Evolutionary conservation across 2,797 vertebrate species (phyloP), one percentile per base, ranked within the genome.

Genomic region (Odontamblyopus lacepedii): DNA sequence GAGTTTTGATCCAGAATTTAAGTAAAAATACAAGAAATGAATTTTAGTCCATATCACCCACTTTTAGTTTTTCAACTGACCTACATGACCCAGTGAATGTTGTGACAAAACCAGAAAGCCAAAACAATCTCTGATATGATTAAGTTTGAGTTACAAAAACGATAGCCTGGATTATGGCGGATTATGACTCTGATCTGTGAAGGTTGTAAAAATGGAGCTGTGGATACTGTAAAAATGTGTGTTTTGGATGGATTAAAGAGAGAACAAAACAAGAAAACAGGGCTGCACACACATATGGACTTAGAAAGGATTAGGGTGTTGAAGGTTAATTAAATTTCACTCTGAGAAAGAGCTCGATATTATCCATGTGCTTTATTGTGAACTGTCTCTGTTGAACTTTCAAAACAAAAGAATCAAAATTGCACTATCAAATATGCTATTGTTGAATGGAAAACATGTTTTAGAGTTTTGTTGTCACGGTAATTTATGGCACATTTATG

Each of bases 171-270:
- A 76, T 83, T 70, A 77, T 63, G 19, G 53, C 69, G 77, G 78
- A 83, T 83, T 76, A 81, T 15, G 75, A 67, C 69, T 83, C 69
- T 76, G 65, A 63, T n/a, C 55, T 70, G 19, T 60, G 63, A 62
- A 57, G 29, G 50, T 26, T n/a, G 53, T 50, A 65, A 51, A 66
- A 56, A 19, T 23, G 23, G 55, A 64, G 35, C 60, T 5, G 61
- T 62, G 13, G 41, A 61, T 23, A 53, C 9, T 32, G 9, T 29
- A n/a, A 2, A 0, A 62, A 16, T 44, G 2, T 27, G 29, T 67
- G 18, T 57, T 44, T 51, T 32, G 32, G 44, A 32, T 12, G 16
- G 29, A 60, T 50, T 67, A 59, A 38, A 12, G 61, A 66, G 56
- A 23, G 7, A 55, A 38, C 41, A 26, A 19, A 71, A 60, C 12